Base-by-base conservation (phyloP, 2,113 vertebrate genomes). In the Acinonyx jubatus region DNA sequence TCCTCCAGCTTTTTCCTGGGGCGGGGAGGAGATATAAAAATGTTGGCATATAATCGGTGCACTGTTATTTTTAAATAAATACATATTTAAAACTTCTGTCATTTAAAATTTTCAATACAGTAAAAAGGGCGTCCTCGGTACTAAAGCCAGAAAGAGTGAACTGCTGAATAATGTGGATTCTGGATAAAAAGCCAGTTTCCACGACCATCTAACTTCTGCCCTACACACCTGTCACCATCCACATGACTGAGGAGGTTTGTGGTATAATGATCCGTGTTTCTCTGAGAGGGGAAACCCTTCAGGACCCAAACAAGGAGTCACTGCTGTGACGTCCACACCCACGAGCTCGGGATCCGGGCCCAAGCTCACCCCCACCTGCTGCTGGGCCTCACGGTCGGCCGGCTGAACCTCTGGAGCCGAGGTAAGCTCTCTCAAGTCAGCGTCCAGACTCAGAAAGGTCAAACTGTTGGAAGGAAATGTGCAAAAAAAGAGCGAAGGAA, bases 311-410 rank as follows among this genome's bases (percentile, higher is more conserved):
- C 9, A 3, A 69, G 68, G n/a, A 9, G 68, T 38, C 69, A 73
- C 8, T 13, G 12, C 19, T 12, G 19, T 23, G 36, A 61, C 50
- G 19, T 25, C 6, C 12, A 23, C 1, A 4, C 9, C n/a, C 36
- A 29, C 23, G 2, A 29, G n/a, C 23, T 18, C 48, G 41, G 4
- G n/a, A 63, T 10, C 2, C 9, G 4, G 8, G 18, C 10, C n/a
- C n/a, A 4, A n/a, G 2, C 9, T 21, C n/a, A 21, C 68, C n/a
- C 45, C 45, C 8, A 45, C 45, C 4, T 10, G 8, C 10, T 10
- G n/a, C 33, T 9, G 11, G 10, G 8, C 7, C 33, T 69, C 68
- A 4, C 1, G 8, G 33, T 33, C 4, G 0, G 1, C 15, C 16
- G 7, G 45, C 88, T 8, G 57, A 31, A 16, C 73, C 55, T 45